Conservation (phyloP, 2,888 invertebrate genomes). For the Lamproptera curius region DNA sequence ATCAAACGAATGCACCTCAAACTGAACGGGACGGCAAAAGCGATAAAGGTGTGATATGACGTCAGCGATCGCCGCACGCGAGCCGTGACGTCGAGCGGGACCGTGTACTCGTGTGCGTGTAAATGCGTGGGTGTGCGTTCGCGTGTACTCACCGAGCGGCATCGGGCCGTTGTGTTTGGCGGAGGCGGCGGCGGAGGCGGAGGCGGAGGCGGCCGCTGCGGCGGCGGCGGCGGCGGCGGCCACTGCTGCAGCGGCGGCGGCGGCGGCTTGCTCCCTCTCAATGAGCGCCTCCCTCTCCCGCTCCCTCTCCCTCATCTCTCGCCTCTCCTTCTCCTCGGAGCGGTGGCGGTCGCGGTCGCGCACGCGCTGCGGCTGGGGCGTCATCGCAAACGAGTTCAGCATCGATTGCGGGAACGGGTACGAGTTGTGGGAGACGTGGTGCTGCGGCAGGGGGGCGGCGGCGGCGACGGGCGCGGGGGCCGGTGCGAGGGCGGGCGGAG, state of each 20-base stretch:
- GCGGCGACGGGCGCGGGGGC: constrained; percentile 27
- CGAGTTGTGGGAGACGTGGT: constrained; percentile 25
- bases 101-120: too few species aligned
- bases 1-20: too few species aligned
- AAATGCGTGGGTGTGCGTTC: too few species aligned
- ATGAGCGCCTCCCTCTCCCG: constrained; percentile 34
- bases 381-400: constrained; percentile 27
- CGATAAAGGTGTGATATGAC: too few species aligned
- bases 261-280: too few species aligned
- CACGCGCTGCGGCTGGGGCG: constrained; percentile 22
- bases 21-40: too few species aligned
- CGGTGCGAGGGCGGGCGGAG: constrained; percentile 24
- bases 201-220: background rate
- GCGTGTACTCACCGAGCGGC: constrained; percentile 43
- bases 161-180: constrained; percentile 48
- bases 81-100: too few species aligned
- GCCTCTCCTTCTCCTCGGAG: constrained; percentile 37
- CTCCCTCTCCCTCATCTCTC: constrained; percentile 38
- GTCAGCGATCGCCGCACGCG: too few species aligned
- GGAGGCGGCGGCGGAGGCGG: too few species aligned
- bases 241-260: too few species aligned
- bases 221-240: too few species aligned
- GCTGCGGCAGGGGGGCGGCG: constrained; percentile 18
- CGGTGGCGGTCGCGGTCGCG: constrained; percentile 8
- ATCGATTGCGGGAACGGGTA: constrained; percentile 22